Evolutionary conservation across 2,797 vertebrate genomes (phyloP), one percentile per base, ranked within the genome.

Genomic region (Acropternis orthonyx): DNA sequence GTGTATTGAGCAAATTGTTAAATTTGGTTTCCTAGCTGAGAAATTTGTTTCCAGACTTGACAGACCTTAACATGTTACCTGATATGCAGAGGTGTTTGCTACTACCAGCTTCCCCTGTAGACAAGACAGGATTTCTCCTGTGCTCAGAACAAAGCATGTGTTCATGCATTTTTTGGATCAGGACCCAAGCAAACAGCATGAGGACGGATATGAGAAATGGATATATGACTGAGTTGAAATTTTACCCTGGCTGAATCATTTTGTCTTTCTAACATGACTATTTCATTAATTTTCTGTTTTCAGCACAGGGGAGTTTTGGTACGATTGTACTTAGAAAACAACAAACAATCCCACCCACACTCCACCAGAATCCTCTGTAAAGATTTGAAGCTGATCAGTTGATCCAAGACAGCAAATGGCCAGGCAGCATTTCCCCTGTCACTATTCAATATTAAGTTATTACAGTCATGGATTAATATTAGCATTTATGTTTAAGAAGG

Each of bases 281-380:
- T 49, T 48, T 75, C 12, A 75, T 54, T 72, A 5, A 19, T 68
- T 75, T 72, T 59, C 36, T 59, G 34, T 79, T 86, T 86, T 69
- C 51, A 87, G 34, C 5, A 58, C 2, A 48, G 27, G 8, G 2
- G 8, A 68, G 23, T 73, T 87, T 30, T 67, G 19, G 3, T 66
- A 28, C 19, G 12, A 59, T 66, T 92, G 6, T n/a, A 37, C 9
- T 51, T 49, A 10, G 76, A 74, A 79, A 54, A 12, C 4, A 34
- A 48, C 12, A 58, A 41, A 9, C 10, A 49, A 10, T 6, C 3
- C 12, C 2, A 52, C 7, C 2, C 3, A 7, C 3, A 7, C 51
- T 28, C 20, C 5, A 3, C 12, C 6, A 20, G 49, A 77, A 12
- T 9, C 5, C 20, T 72, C 21, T 21, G 10, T 22, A 58, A 63